Evolutionary conservation across 2,888 invertebrate genomes (phyloP).

Genomic region (Anarsia innoxiella): DNA sequence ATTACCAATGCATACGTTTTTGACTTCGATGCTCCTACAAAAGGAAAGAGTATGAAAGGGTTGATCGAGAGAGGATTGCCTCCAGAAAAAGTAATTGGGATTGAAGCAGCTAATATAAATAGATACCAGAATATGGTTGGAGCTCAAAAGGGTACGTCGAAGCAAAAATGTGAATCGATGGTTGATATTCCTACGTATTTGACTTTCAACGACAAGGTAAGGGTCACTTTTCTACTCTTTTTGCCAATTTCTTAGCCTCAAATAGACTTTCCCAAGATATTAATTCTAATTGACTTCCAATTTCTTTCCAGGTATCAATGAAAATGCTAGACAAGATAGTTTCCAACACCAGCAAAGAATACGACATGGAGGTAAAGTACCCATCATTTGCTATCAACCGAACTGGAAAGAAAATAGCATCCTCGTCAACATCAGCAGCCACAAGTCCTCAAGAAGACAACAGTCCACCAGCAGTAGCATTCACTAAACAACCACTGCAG

Average conservation of each 20-base stretch:
- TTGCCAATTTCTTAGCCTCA: neutral
- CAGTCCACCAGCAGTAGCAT: constrained; percentile 41
- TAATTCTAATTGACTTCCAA: no score
- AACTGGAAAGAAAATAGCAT: constrained; percentile 14
- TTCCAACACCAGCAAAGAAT: constrained; percentile 35
- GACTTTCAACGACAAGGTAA: constrained; percentile 79
- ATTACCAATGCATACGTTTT: constrained; percentile 61
- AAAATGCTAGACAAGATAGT: constrained; percentile 77
- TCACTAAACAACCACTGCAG: constrained; percentile 35
- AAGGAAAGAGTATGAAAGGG: constrained; percentile 51
- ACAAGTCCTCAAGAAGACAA: constrained; percentile 24
- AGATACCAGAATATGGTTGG: no score
- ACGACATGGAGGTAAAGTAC: constrained; percentile 37
- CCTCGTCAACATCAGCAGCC: constrained; percentile 1
- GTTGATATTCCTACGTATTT: constrained; percentile 85
- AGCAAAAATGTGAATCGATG: constrained; percentile 74
- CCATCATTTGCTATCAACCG: constrained; percentile 34
- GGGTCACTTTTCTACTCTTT: no score
- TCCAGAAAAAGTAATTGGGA: constrained; percentile 48
- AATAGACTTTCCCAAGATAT: neutral
- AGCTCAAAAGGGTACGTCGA: constrained; percentile 27
- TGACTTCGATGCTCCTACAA: constrained; percentile 44
- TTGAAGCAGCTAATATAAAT: constrained; percentile 46
- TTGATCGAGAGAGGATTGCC: constrained; percentile 43
- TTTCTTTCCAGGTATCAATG: constrained; percentile 73